Percentiles rank a stretch among this genome's conserved stretches.
phyloP scores from a whole-genome alignment of 2,797 vertebrate genomes.

The Siniperca scherzeri region DNA sequence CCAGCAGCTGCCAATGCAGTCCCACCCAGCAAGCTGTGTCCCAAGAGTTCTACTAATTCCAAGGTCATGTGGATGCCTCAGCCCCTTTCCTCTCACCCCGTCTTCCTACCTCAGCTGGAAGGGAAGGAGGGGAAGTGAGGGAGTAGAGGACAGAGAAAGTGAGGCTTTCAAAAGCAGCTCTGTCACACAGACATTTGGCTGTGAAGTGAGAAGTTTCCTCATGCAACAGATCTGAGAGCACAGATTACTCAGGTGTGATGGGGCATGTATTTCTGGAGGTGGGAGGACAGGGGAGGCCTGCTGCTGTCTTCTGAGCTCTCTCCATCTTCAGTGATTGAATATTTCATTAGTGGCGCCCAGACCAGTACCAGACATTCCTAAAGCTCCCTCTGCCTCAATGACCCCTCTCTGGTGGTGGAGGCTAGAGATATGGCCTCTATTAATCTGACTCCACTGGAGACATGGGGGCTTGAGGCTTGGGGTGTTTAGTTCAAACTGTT shows the following conservation, averaged over 20 bases:
- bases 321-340: constrained; percentile 68
- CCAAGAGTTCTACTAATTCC: constrained; percentile 87
- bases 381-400: constrained; percentile 60
- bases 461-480: constrained; percentile 52
- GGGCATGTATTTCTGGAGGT: constrained; percentile 53
- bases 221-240: constrained; percentile 33
- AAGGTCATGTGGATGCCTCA: constrained; percentile 80
- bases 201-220: constrained; percentile 42
- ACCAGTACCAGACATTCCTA: constrained; percentile 69
- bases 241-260: constrained; percentile 62
- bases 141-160: constrained; percentile 38
- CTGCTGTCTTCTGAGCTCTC: constrained; percentile 46
- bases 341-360: constrained; percentile 70
- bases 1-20: constrained; percentile 83
- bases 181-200: constrained; percentile 49
- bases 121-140: constrained; percentile 51
- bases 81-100: constrained; percentile 64
- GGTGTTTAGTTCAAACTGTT: no score
- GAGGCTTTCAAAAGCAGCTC: constrained; percentile 50
- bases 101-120: constrained; percentile 64
- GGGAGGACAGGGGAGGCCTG: constrained; percentile 60
- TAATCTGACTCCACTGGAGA: constrained; percentile 79
- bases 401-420: constrained; percentile 70
- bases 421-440: constrained; percentile 75
- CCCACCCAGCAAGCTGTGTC: constrained; percentile 82